Evolutionary conservation across 1,140 invertebrate species (phyloP), one percentile per base, ranked within the genome.

Genomic region (Drosophila nebulosa): DNA sequence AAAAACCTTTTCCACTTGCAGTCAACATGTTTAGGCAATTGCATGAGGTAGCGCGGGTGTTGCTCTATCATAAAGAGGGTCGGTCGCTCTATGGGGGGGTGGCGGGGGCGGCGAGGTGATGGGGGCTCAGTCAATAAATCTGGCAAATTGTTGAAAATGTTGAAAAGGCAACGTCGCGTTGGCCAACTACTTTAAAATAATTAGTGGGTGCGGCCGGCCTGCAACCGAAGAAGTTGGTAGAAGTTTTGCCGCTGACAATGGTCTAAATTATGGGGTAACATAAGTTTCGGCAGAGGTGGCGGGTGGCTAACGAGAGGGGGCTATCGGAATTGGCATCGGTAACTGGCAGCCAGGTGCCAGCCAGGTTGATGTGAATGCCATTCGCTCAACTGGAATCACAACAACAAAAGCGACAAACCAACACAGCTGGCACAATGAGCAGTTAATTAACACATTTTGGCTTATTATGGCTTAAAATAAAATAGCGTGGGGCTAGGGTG

Each of bases 131-230:
- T 51, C 83, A 72, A 86, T 86, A 88, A 86, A 86, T 86, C 83
- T 78, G 69, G 74, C 55, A 68, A 77, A 32, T 51, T 73, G 69
- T 73, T 69, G 60, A 52, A 69, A 72, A 68, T 58, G 42, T 59
- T 68, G 73, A 68, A 75, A 75, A 75, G 59, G 61, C 74, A 76
- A 69, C 74, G 65, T 74, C 78, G 81, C 83, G 81, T 74, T 76
- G 62, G 59, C 66, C 78, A 86, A 88, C 78, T 86, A 86, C 68
- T 86, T 86, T 88, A 83, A 88, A 88, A 88, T 88, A 88, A 88
- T 88, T 88, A 88, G 86, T 88, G 78, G 83, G 83, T 88, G 83
- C 83, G 83, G 78, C 79, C 53, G 30, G n/a, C 27, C 27, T 36
- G 66, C 70, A 86, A 81, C 56, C 64, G 60, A 53, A 77, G 60